Percentiles rank a stretch among this genome's conserved stretches.
These are phyloP conservation scores for Adineta ricciae DNA, from an alignment of 2,888 invertebrate genomes.

Conservation along the genomic window DNA sequence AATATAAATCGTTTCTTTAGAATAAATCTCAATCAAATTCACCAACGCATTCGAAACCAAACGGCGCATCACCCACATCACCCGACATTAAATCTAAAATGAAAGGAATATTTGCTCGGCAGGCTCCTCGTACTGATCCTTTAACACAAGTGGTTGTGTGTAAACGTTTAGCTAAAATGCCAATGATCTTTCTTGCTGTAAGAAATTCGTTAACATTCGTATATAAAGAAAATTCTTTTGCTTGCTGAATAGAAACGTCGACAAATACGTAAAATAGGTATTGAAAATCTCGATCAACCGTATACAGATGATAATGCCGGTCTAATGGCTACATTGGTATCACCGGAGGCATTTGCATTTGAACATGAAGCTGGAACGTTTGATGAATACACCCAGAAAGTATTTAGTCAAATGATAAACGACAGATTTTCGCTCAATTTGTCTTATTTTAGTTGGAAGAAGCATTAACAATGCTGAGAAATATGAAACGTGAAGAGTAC, in stretches of 20 bases:
- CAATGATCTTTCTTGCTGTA: background rate
- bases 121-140: background rate
- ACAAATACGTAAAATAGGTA: background rate
- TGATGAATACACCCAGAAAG: background rate
- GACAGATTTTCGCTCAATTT: background rate
- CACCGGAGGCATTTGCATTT: background rate
- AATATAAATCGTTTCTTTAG: background rate
- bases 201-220: background rate
- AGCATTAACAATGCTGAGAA: background rate
- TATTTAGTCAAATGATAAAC: background rate
- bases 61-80: background rate
- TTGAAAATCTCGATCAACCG: background rate
- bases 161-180: constrained; percentile 13
- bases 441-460: background rate
- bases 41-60: background rate
- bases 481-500: constrained; percentile 5
- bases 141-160: background rate
- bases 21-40: background rate
- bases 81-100: background rate
- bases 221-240: background rate
- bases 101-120: background rate
- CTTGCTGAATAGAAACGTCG: background rate
- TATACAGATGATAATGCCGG: constrained; percentile 16
- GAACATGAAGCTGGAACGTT: background rate
- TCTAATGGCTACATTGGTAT: background rate